phyloP scores from a whole-genome alignment of 1,140 invertebrate species.

The Drosophila cardini region DNA sequence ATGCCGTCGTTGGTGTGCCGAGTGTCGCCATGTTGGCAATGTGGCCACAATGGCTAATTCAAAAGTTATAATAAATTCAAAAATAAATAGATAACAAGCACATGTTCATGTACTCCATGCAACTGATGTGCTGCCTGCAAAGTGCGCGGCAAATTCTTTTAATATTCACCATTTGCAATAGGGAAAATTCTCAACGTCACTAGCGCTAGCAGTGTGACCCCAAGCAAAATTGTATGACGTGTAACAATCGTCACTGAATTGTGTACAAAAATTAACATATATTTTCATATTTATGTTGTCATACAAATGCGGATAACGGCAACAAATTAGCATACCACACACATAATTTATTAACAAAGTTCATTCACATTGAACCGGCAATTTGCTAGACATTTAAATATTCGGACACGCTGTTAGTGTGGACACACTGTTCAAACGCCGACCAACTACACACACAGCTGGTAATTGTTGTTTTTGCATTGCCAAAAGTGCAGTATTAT shows the following conservation, averaged over 20 bases:
- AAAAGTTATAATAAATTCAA: not conserved
- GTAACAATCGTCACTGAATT: constrained; percentile 4
- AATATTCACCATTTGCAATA: constrained; percentile 2
- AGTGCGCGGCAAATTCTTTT: constrained; percentile 4
- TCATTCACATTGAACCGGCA: constrained; percentile 44
- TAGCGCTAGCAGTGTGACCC: constrained; percentile 24
- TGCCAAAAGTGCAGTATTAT: constrained; percentile 16
- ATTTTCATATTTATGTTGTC: not conserved
- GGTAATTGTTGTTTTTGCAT: constrained; percentile 1
- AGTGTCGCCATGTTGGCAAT: constrained; percentile 70
- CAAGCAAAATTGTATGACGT: constrained; percentile 31
- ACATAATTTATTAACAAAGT: constrained; percentile 49
- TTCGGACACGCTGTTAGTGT: not conserved
- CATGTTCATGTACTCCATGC: constrained; percentile 20
- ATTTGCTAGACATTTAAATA: constrained; percentile 20
- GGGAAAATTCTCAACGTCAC: constrained; percentile 8
- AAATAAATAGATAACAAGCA: not conserved
- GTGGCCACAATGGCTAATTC: constrained; percentile 8
- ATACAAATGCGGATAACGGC: not conserved
- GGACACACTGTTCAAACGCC: constrained; percentile 6
- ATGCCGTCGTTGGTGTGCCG: constrained; percentile 2
- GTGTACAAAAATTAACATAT: constrained; percentile 30
- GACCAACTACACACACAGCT: constrained; percentile 9
- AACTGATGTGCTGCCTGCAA: not conserved
- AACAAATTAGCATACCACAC: constrained; percentile 33